phyloP scores from a whole-genome alignment of 2,888 invertebrate genomes.

The Acleris holmiana region DNA sequence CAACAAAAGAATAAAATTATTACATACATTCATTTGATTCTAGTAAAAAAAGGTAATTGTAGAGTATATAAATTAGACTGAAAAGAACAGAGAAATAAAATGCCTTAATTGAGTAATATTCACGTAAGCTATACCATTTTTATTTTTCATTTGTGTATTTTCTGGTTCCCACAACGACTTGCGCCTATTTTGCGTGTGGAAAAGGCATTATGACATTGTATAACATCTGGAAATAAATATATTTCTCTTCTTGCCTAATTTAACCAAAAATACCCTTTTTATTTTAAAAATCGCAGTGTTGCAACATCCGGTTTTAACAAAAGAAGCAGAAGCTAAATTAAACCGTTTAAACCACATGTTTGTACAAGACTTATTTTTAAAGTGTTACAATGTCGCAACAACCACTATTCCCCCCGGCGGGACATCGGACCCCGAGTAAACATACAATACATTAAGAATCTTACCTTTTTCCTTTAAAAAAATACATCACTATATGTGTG shows the following conservation, averaged over 20 bases:
- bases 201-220: too few species aligned
- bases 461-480: slow-evolving; percentile 18
- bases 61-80: too few species aligned
- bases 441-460: slow-evolving; percentile 8
- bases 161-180: too few species aligned
- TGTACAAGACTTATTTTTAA: slow-evolving; percentile 2
- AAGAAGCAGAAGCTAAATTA: not conserved
- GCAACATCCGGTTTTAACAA: slow-evolving; percentile 5
- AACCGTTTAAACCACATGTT: not conserved
- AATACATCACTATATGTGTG: not conserved
- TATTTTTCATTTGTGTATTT: too few species aligned
- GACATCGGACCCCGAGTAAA: slow-evolving; percentile 17
- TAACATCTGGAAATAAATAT: too few species aligned
- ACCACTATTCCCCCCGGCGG: slow-evolving; percentile 10
- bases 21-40: too few species aligned
- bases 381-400: slow-evolving; percentile 27
- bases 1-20: too few species aligned
- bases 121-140: too few species aligned
- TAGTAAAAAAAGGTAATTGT: too few species aligned
- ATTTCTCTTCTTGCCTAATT: not conserved
- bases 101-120: too few species aligned
- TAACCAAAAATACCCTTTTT: not conserved
- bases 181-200: too few species aligned
- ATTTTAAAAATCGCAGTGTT: not conserved
- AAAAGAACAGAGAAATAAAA: too few species aligned